Evolutionary conservation across 1,140 invertebrate species (phyloP), one percentile per base, ranked within the genome.

Genomic region (Cyrtorhinus lividipennis): DNA sequence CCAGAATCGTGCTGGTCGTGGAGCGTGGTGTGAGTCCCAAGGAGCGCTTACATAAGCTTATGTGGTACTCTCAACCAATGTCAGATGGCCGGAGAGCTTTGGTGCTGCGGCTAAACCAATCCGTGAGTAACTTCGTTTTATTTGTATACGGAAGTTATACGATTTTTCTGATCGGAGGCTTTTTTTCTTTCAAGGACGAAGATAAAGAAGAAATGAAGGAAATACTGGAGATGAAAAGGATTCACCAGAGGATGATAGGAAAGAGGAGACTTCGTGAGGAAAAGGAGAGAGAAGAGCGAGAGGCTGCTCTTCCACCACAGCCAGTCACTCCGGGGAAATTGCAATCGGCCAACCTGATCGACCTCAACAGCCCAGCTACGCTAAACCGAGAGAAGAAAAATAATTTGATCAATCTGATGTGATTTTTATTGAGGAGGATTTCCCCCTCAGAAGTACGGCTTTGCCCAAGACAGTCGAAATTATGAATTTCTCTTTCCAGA

Each of bases 1-100:
- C 95, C 0, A 78, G 95, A 64, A 98, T 98, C 66, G 93, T 99
- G 15, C 76, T 99, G 30, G 93, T 98, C 15, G 89, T 98, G 24
- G 95, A 99, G 73, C 78, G 95, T 75, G 95, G 93, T 5, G 90
- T 98, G 0, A 86, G 86, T 62, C 92, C 93, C 0, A 78, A 83
- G 38, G 88, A 95, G 72, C 77, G 95, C 58, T 73, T 91, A 22
- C 83, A 85, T 71, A 87, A 94, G 70, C 81, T 96, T 45, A 81
- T 87, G 74, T 81, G 84, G 38, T 99, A 99, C 73, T 94, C 92
- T n/a, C 90, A 97, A 72, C 87, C 92, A 0, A 95, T 95, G 87
- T 92, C 90, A 0, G 92, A 90, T 71, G 90, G 90, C 0, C 78
- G 87, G 67, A 76, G 90, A 69, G 95, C 91, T 8, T 75, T 98